Evolutionary conservation across 2,888 invertebrate species (phyloP).

Genomic region (Schizaphis graminum): DNA sequence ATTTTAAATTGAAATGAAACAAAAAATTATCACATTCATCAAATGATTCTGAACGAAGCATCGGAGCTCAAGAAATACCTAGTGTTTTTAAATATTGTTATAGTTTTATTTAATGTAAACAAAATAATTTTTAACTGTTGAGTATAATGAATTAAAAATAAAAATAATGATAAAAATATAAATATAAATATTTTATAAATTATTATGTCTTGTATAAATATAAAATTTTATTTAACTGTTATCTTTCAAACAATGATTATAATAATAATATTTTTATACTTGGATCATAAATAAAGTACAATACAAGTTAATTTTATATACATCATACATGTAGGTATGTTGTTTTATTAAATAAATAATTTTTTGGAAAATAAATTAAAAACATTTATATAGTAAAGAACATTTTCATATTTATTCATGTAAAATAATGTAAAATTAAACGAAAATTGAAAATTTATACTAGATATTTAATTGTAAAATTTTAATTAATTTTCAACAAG

Average conservation of each 20-base stretch:
- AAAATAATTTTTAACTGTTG: background rate
- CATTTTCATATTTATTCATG: background rate
- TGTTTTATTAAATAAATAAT: background rate
- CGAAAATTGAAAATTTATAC: background rate
- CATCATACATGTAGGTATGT: no score
- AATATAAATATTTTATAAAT: no score
- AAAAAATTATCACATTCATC: background rate
- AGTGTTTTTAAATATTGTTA: background rate
- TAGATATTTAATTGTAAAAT: background rate
- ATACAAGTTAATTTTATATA: background rate
- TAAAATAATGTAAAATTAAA: conserved; percentile 23
- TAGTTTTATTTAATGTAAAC: background rate
- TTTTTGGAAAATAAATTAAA: background rate
- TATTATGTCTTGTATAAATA: no score
- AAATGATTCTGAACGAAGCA: background rate
- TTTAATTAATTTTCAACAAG: conserved; percentile 14
- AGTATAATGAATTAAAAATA: background rate
- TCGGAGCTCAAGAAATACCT: background rate
- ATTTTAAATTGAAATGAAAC: background rate
- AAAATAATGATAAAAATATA: background rate
- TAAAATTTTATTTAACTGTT: background rate
- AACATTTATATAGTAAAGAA: background rate
- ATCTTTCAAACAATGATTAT: background rate
- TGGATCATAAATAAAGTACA: background rate
- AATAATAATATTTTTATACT: background rate